phyloP scores from a whole-genome alignment of 2,113 vertebrate genomes.

The Felis chaus region DNA sequence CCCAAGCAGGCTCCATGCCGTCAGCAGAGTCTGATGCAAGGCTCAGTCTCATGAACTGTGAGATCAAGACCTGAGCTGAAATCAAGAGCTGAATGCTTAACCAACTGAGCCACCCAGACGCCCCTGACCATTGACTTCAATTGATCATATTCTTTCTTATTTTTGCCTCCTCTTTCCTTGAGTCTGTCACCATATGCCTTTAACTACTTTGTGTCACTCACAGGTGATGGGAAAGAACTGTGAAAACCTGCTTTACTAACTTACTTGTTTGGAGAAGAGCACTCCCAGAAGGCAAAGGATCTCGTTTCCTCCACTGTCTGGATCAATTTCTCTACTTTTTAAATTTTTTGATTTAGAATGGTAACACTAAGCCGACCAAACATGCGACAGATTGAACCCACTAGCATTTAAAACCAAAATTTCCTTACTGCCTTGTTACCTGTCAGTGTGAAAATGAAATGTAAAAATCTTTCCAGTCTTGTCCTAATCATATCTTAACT shows the following conservation, averaged over 20 bases:
- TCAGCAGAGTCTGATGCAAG: no score
- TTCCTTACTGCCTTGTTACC: neutral
- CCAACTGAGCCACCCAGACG: no score
- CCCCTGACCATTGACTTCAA: neutral
- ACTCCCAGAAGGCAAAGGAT: neutral
- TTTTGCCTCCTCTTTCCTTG: neutral
- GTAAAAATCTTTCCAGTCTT: neutral
- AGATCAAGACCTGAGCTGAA: no score
- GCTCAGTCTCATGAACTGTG: no score
- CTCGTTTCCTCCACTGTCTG: neutral
- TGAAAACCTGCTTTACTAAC: neutral
- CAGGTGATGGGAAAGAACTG: neutral
- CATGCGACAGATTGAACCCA: neutral
- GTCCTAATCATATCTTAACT: neutral
- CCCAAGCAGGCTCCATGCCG: no score
- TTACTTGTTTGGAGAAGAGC: neutral
- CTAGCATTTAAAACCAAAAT: neutral
- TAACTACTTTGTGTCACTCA: neutral
- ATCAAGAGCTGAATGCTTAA: no score
- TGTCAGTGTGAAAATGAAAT: slow-evolving; percentile 6
- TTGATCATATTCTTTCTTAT: neutral
- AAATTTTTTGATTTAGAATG: neutral
- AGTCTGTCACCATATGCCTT: neutral
- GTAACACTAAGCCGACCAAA: neutral
- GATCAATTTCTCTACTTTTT: neutral